Percentiles rank a stretch among this genome's conserved stretches.
These are phyloP conservation scores for Drosophila santomea DNA, from an alignment of 1,140 invertebrate species.

Conservation along the genomic window DNA sequence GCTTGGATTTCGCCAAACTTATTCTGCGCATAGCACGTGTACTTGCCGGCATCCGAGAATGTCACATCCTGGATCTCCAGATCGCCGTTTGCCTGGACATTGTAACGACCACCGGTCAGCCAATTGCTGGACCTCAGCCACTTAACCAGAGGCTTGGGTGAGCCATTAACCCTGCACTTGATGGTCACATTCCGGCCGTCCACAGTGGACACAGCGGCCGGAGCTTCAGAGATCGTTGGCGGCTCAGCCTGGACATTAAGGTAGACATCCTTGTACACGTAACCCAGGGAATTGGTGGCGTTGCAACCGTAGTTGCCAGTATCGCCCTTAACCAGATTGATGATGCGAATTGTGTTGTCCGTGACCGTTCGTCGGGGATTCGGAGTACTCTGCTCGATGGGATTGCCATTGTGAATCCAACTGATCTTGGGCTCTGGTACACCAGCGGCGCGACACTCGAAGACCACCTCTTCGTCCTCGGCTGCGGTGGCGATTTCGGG, in stretches of 20 bases:
- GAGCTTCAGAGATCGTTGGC: constrained; percentile 95
- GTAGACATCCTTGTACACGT: constrained; percentile 99
- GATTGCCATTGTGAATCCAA: constrained; percentile 98
- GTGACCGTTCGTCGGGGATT: constrained; percentile 90
- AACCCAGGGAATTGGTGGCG: constrained; percentile 98
- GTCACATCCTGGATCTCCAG: constrained; percentile 93
- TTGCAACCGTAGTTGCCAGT: constrained; percentile 99
- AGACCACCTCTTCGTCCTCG: constrained; percentile 95
- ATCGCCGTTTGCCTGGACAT: constrained; percentile 91
- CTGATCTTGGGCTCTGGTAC: constrained; percentile 95
- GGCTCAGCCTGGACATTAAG: constrained; percentile 97
- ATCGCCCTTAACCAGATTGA: constrained; percentile 93
- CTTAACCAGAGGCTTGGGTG: constrained; percentile 96
- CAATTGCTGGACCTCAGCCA: constrained; percentile 94
- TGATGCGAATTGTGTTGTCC: constrained; percentile 92
- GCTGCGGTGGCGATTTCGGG: constrained; percentile 95
- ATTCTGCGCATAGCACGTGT: constrained; percentile 96
- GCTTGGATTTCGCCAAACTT: constrained; percentile 94
- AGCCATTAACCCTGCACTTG: constrained; percentile 97
- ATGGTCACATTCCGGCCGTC: constrained; percentile 93
- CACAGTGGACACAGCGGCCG: constrained; percentile 91
- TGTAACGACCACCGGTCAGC: constrained; percentile 90
- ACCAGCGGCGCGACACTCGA: constrained; percentile 95
- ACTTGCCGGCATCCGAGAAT: constrained; percentile 94
- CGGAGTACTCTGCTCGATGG: constrained; percentile 90